These are phyloP conservation scores for Pheosia tremula DNA, from an alignment of 2,888 invertebrate species.

Conservation along the genomic window DNA sequence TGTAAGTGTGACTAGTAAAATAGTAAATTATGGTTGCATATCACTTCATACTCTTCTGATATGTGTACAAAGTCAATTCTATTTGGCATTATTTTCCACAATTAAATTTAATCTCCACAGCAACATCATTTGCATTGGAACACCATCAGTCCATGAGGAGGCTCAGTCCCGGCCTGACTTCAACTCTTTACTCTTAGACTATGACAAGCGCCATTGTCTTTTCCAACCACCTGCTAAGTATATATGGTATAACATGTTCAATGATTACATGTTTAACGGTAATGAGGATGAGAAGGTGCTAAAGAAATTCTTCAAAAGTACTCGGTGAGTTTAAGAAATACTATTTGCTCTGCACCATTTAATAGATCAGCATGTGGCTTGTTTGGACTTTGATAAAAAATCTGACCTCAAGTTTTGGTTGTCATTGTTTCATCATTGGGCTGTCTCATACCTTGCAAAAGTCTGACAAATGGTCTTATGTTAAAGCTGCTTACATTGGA, in stretches of 20 bases:
- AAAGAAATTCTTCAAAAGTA: conserved; percentile 85
- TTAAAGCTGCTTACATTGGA: too few species aligned
- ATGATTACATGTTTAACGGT: conserved; percentile 92
- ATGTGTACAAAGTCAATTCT: neutral
- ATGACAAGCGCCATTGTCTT: conserved; percentile 89
- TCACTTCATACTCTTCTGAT: too few species aligned
- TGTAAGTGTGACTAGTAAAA: too few species aligned
- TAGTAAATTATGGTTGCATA: too few species aligned
- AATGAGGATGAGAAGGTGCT: conserved; percentile 83
- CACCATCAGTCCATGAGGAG: conserved; percentile 92
- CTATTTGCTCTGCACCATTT: too few species aligned
- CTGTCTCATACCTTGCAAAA: too few species aligned
- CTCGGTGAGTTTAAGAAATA: conserved; percentile 65
- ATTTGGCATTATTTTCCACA: too few species aligned
- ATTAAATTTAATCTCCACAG: conserved; percentile 61
- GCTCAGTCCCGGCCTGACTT: conserved; percentile 69
- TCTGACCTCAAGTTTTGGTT: too few species aligned
- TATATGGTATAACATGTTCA: conserved; percentile 95
- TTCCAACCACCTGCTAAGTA: conserved; percentile 88
- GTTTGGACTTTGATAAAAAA: too few species aligned
- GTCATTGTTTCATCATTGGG: too few species aligned
- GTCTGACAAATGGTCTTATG: too few species aligned
- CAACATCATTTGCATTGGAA: conserved; percentile 93
- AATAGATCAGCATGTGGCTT: too few species aligned
- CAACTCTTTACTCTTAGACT: conserved; percentile 89